phyloP scores from a whole-genome alignment of 2,113 vertebrate genomes.

The Arenaria interpres region DNA sequence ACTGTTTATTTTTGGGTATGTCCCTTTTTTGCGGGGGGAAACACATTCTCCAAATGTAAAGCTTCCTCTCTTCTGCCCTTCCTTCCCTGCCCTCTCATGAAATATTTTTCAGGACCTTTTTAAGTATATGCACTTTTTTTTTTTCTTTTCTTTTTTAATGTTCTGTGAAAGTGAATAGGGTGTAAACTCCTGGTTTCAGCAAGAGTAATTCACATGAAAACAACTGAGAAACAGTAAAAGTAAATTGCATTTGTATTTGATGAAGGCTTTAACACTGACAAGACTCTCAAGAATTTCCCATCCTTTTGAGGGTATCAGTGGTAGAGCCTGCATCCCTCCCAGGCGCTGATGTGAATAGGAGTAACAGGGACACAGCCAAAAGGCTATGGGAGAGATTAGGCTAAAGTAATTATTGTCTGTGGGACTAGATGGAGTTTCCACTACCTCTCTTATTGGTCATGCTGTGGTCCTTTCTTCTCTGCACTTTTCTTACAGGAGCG shows the following conservation, averaged over 20 bases:
- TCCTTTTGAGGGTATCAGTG: fast-evolving
- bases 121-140: neutral
- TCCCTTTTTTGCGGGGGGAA: neutral
- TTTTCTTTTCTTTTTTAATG: neutral
- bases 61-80: neutral
- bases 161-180: neutral
- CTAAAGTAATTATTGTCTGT: neutral
- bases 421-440: neutral
- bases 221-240: neutral
- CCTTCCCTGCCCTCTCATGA: neutral
- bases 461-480: neutral
- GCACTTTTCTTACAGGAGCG: neutral
- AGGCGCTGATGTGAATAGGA: neutral
- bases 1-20: neutral
- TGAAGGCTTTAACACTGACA: neutral
- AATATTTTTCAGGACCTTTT: neutral
- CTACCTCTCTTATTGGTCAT: neutral
- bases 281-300: neutral
- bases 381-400: neutral
- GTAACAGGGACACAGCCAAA: neutral
- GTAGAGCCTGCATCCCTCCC: neutral
- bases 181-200: neutral
- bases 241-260: neutral
- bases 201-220: neutral
- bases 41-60: neutral